Evolutionary conservation across 1,140 invertebrate genomes (phyloP).

Genomic region (Uloborus diversus): DNA sequence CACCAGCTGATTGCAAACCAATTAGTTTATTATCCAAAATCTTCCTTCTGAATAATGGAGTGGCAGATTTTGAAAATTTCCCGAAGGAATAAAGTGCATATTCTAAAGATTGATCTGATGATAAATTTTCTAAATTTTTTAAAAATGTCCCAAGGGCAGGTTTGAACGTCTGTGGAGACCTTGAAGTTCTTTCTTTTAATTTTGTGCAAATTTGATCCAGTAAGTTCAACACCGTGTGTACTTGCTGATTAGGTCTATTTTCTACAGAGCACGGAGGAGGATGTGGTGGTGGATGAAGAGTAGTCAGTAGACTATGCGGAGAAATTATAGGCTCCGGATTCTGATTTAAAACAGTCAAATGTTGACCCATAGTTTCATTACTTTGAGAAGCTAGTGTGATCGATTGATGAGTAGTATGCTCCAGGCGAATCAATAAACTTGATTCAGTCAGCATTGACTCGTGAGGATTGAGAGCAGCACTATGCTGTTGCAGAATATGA

Average conservation of each 20-base stretch:
- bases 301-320: too few species aligned
- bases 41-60: conserved; percentile 34
- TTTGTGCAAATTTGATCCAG: conserved; percentile 16
- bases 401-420: background rate
- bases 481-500: conserved; percentile 19
- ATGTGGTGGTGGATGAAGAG: conserved; percentile 18
- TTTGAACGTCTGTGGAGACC: conserved; percentile 21
- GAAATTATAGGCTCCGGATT: background rate
- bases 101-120: conserved; percentile 35
- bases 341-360: background rate
- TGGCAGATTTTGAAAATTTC: conserved; percentile 45
- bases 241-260: background rate
- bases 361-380: background rate
- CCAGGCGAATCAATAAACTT: background rate
- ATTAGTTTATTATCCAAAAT: conserved; percentile 42
- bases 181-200: conserved; percentile 34
- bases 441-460: conserved; percentile 9
- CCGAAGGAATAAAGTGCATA: conserved; percentile 50
- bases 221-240: conserved; percentile 7
- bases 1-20: conserved; percentile 43
- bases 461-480: background rate
- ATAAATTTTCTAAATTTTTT: conserved; percentile 41
- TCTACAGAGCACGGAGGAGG: background rate
- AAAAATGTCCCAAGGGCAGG: conserved; percentile 40
- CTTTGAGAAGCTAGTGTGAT: conserved; percentile 3